Evolutionary conservation across 2,113 vertebrate species (phyloP), one percentile per base, ranked within the genome.

Genomic region (Psephotus haematonotus): DNA sequence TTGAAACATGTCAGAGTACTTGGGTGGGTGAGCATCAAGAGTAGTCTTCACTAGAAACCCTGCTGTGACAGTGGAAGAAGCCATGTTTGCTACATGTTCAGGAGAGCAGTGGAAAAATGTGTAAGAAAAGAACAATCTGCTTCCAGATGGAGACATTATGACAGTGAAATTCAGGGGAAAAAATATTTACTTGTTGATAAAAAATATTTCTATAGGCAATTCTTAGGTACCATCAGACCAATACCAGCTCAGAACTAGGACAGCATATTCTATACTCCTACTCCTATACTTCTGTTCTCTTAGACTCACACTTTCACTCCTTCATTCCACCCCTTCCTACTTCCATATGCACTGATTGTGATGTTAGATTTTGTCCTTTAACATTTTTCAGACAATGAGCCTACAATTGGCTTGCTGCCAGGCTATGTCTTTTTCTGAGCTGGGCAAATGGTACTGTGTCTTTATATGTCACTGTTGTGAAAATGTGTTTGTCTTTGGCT

Each of bases 341-440:
- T 75, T 84, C 39, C 44, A 55, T n/a, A 60, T 17, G 27, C 43
- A 68, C n/a, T 46, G 53, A 91, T 29, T 68, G 8, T 35, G 62
- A 43, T 84, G 72, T 24, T 92, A 53, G 46, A 91, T 90, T 92
- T 95, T 86, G 20, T 70, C n/a, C 47, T 93, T 92, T n/a, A 77
- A 63, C 25, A 50, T 63, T 86, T 91, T 93, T 83, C 41, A 85
- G 63, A 87, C 63, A 78, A 71, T 33, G 15, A 89, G 11, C 35
- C 50, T 65, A 74, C 77, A 11, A 59, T 7, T 69, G 68, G 68
- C 31, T 76, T 17, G 11, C 5, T 62, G 10, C 22, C 68, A 93
- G 62, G 63, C 20, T 82, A 50, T 12, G 53, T 41, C 28, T 85
- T 89, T 72, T 86, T 28, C 20, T 70, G 60, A 71, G 29, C 3